Evolutionary conservation across 2,888 invertebrate genomes (phyloP), one percentile per base, ranked within the genome.

Genomic region (Nomada flava): DNA sequence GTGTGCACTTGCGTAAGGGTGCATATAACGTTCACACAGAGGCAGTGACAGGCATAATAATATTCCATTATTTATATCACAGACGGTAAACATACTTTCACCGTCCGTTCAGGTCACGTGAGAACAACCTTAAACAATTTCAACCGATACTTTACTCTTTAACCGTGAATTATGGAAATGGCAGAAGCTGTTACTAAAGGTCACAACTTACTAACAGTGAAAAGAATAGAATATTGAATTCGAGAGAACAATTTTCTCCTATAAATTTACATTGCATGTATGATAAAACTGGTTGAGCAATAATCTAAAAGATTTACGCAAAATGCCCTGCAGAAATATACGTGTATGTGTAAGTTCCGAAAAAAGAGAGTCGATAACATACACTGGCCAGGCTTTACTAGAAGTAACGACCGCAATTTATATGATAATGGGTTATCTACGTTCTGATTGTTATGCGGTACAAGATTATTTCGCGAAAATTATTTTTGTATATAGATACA

Each of bases 91-190:
- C 55, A 74, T 57, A 69, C 74, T 72, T 79, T 72, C 72, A 29
- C 72, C 59, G 18, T 13, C 36, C n/a, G 26, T 52, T 75, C 68
- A 82, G 75, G 83, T 79, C 83, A 52, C 71, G 60, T 50, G 72
- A 79, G 71, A 69, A 71, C 60, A 63, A 72, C 75, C 83, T 83
- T 79, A 82, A 64, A 23, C 60, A 59, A 13, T 50, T 63, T 60
- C n/a, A 63, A 44, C 65, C 69, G 68, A 76, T 81, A 71, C 82
- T 69, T 73, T 59, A 59, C 65, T 71, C 76, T 68, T 77, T 60
- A n/a, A 50, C 20, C 11, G 26, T 29, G 13, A 23, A 52, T 53
- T 11, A 18, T 13, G 50, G 36, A 70, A 76, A 82, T 72, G 72
- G 55, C 65, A 65, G 13, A 75, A 70, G 76, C 44, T 5, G 63